These are phyloP conservation scores for Drosophila tripunctata DNA, from an alignment of 2,888 invertebrate genomes.

Conservation along the genomic window DNA sequence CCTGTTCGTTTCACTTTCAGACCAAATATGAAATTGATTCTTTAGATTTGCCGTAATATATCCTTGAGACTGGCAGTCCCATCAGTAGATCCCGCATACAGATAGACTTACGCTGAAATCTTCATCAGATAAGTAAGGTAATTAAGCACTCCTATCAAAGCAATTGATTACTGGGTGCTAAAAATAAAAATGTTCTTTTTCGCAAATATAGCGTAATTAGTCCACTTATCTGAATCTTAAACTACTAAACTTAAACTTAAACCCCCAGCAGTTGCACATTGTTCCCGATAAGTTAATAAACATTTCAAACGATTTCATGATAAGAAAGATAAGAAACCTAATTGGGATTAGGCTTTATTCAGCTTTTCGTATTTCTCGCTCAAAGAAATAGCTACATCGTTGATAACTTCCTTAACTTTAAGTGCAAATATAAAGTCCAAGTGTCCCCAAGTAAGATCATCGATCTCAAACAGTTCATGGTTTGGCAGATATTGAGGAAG, in stretches of 20 bases:
- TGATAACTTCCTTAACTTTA: slow-evolving; percentile 69
- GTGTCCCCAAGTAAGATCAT: slow-evolving; percentile 76
- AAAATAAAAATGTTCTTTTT: too few relatives aligned
- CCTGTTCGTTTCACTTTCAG: slow-evolving; percentile 61
- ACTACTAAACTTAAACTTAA: not conserved
- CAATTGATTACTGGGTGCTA: too few relatives aligned
- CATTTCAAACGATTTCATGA: slow-evolving; percentile 20
- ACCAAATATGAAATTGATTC: slow-evolving; percentile 75
- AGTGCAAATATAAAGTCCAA: slow-evolving; percentile 79
- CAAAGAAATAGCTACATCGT: slow-evolving; percentile 61
- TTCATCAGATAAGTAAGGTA: slow-evolving; percentile 58
- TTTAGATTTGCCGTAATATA: slow-evolving; percentile 50
- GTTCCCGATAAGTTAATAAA: not conserved
- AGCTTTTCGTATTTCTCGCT: slow-evolving; percentile 59
- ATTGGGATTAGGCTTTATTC: slow-evolving; percentile 11
- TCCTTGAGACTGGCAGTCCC: slow-evolving; percentile 67
- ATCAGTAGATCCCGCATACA: slow-evolving; percentile 71
- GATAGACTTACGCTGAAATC: slow-evolving; percentile 64
- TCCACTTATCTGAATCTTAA: not conserved
- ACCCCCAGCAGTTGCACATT: not conserved
- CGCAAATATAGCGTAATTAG: not conserved
- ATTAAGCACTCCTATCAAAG: too few relatives aligned
- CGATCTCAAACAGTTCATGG: slow-evolving; percentile 58
- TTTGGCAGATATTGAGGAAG: slow-evolving; percentile 56
- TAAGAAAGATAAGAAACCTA: slow-evolving; percentile 38